phyloP scores from a whole-genome alignment of 1,140 invertebrate species.

The Tribolium castaneum region DNA sequence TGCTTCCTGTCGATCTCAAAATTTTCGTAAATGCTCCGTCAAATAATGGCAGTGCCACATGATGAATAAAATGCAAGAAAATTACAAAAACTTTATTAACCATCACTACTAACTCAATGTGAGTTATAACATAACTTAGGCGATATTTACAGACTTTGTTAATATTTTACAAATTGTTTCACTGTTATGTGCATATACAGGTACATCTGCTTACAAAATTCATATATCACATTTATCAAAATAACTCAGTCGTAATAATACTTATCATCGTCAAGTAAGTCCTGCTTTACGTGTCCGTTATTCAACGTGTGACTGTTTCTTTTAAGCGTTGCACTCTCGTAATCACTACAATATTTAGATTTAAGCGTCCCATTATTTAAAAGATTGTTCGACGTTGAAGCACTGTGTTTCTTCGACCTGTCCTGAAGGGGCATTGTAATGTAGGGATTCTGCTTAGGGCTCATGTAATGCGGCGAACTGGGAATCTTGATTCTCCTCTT shows the following conservation, averaged over 20 bases:
- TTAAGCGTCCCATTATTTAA: slow-evolving; percentile 69
- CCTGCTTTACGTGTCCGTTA: slow-evolving; percentile 61
- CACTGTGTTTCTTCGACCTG: slow-evolving; percentile 65
- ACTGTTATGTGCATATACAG: too few species aligned
- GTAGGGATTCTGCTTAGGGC: slow-evolving; percentile 82
- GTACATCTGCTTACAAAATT: slow-evolving; percentile 23
- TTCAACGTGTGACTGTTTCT: slow-evolving; percentile 76
- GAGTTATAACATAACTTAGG: slow-evolving; percentile 40
- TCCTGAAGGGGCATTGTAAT: slow-evolving; percentile 78
- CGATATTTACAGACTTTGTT: slow-evolving; percentile 32
- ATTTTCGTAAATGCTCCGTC: too few species aligned
- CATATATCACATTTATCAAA: slow-evolving; percentile 26
- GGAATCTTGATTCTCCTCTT: slow-evolving; percentile 69
- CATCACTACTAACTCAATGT: slow-evolving; percentile 44
- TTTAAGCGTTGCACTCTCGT: slow-evolving; percentile 82
- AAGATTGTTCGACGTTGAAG: slow-evolving; percentile 66
- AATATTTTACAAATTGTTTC: slow-evolving; percentile 31
- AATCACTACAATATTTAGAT: slow-evolving; percentile 78
- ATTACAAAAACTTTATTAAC: slow-evolving; percentile 21
- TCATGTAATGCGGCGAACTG: slow-evolving; percentile 81
- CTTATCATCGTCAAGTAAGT: slow-evolving; percentile 56
- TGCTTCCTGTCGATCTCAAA: too few species aligned
- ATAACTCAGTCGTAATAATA: slow-evolving; percentile 57
- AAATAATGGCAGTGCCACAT: too few species aligned
- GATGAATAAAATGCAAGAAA: too few species aligned